phyloP scores from a whole-genome alignment of 92 coral and sea anemone species.

The Porites lobata region DNA sequence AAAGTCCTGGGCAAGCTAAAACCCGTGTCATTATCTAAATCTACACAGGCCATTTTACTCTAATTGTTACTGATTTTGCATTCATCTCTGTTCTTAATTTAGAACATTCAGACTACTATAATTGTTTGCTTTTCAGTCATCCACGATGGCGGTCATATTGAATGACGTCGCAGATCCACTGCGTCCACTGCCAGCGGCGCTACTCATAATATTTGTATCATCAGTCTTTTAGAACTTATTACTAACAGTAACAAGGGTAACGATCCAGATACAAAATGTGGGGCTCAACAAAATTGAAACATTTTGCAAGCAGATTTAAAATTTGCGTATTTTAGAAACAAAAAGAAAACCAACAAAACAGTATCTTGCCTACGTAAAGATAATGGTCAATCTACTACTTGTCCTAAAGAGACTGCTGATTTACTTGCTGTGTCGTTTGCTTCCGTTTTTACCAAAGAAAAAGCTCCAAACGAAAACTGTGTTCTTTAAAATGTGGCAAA shows the following conservation, averaged over 20 bases:
- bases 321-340: background rate
- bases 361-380: conserved; percentile 3
- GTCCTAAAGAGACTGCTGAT: conserved; percentile 4
- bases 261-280: background rate
- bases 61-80: too few species aligned
- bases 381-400: conserved; percentile 7
- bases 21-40: too few species aligned
- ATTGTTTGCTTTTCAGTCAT: too few species aligned
- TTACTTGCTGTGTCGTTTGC: background rate
- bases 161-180: too few species aligned
- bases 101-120: too few species aligned
- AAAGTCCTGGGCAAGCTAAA: too few species aligned
- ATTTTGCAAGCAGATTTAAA: background rate
- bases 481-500: background rate
- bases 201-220: background rate
- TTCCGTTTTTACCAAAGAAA: background rate
- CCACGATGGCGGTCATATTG: too few species aligned
- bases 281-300: background rate
- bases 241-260: too few species aligned
- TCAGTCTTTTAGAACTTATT: background rate
- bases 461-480: background rate
- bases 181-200: too few species aligned
- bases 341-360: background rate
- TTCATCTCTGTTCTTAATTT: too few species aligned
- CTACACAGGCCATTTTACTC: too few species aligned